Base-by-base conservation (phyloP, 2,888 invertebrate species). In the Pegoplata infirma region DNA sequence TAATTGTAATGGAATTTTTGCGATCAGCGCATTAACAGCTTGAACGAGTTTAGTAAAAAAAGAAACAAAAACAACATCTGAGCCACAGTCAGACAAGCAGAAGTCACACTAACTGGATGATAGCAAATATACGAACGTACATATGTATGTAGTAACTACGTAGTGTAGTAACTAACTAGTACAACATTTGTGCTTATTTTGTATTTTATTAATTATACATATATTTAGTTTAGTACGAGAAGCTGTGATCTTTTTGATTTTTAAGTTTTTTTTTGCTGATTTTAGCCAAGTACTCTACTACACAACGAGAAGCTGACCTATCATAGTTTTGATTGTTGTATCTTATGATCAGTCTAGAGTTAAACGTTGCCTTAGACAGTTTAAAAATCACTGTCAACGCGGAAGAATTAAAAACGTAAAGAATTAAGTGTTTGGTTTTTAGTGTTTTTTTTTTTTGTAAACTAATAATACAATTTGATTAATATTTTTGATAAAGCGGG, bases 311-410 rank as follows among this genome's bases (percentile, higher is more conserved):
- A 47, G 55, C 49, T 72, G 61, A 61, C 63, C 66, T 51, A 56
- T 67, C 61, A 44, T 72, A 67, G 55, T 67, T 19, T 36, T 16
- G 59, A 56, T 61, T 32, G 21, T 44, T n/a, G 23, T 36, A 23
- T 16, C 7, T 40, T 72, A 49, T 44, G 51, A 56, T 72, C 79
- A 79, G 79, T 79, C 79, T 79, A 79, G 32, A 76, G 71, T 56
- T 51, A 67, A 76, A 72, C 79, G 61, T 79, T 79, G 79, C 55
- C 79, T 61, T 46, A 79, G 61, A 76, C 67, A 72, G 79, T 76
- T 32, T 36, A 16, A 17, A 14, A 17, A 16, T 36, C n/a, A 71
- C 76, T 69, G 67, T 72, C 71, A 67, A 44, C 40, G 47, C 74
- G 74, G 14, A 64, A 58, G 32, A 68, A 63, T 44, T 21, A 51